A percentile compares a stretch with the other conserved stretches of the same genome.
phyloP scores from a whole-genome alignment of 2,888 invertebrate genomes.

The Pedicia rivosa region DNA sequence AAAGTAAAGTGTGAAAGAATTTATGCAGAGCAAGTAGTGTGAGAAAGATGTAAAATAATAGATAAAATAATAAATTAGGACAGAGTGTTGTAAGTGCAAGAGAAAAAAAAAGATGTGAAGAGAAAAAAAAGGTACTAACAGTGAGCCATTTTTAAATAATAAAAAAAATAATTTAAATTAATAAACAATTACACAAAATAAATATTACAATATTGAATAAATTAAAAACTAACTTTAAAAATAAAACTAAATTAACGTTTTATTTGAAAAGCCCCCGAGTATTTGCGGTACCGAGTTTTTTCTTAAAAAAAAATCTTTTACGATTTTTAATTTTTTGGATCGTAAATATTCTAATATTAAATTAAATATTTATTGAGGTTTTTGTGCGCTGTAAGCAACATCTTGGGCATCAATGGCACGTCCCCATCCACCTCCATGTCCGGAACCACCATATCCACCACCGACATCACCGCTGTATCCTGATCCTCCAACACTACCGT shows the following conservation, averaged over 20 bases:
- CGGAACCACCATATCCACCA: constrained; percentile 45
- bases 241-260: neutral
- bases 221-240: constrained; percentile 10
- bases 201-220: constrained; percentile 11
- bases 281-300: constrained; percentile 11
- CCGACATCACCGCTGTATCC: constrained; percentile 40
- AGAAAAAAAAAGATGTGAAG: neutral
- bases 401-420: constrained; percentile 59
- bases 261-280: constrained; percentile 10
- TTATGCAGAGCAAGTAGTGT: too few relatives aligned
- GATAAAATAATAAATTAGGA: neutral
- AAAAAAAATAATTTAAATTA: constrained; percentile 1
- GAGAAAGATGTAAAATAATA: neutral
- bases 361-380: constrained; percentile 33
- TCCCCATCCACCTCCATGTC: constrained; percentile 56
- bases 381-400: constrained; percentile 64
- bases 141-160: neutral
- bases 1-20: too few relatives aligned
- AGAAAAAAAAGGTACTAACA: neutral
- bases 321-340: neutral
- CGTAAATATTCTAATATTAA: neutral
- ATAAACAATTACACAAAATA: constrained; percentile 6
- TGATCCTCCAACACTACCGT: constrained; percentile 33
- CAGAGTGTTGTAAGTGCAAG: too few relatives aligned
- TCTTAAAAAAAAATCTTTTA: too few relatives aligned